Evolutionary conservation across 2,888 invertebrate species (phyloP).

Genomic region (Polyploca ridens): DNA sequence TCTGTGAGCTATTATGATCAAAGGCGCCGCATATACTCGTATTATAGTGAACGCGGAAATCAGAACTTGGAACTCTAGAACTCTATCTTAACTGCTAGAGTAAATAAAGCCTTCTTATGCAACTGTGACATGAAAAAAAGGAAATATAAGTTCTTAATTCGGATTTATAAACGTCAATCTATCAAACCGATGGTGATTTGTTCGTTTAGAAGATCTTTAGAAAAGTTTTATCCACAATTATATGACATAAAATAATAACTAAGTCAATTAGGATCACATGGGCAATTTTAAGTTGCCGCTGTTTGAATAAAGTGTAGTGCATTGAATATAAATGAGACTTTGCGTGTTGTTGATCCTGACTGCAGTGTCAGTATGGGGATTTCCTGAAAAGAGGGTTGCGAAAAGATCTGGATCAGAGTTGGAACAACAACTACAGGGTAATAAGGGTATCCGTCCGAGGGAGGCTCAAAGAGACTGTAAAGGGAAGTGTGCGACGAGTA

Average conservation of each 20-base stretch:
- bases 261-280: constrained; percentile 33
- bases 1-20: too few species aligned
- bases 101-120: not conserved
- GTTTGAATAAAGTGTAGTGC: constrained; percentile 40
- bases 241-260: constrained; percentile 40
- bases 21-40: too few species aligned
- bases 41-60: too few species aligned
- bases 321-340: constrained; percentile 66
- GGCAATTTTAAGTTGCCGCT: constrained; percentile 55
- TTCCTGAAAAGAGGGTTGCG: constrained; percentile 52
- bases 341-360: constrained; percentile 58
- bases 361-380: constrained; percentile 63
- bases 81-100: not conserved
- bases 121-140: not conserved
- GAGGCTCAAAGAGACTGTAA: constrained; percentile 67
- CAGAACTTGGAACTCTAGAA: too few species aligned
- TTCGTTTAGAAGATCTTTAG: constrained; percentile 50
- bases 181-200: constrained; percentile 64
- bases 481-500: constrained; percentile 84
- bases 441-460: constrained; percentile 52
- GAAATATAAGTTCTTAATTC: constrained; percentile 40
- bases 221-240: constrained; percentile 58
- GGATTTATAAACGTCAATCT: constrained; percentile 47
- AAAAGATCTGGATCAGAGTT: constrained; percentile 28
- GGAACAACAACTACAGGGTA: constrained; percentile 36